These are phyloP conservation scores for Nephrocerus scutellatus DNA, from an alignment of 2,888 invertebrate genomes.

Conservation along the genomic window DNA sequence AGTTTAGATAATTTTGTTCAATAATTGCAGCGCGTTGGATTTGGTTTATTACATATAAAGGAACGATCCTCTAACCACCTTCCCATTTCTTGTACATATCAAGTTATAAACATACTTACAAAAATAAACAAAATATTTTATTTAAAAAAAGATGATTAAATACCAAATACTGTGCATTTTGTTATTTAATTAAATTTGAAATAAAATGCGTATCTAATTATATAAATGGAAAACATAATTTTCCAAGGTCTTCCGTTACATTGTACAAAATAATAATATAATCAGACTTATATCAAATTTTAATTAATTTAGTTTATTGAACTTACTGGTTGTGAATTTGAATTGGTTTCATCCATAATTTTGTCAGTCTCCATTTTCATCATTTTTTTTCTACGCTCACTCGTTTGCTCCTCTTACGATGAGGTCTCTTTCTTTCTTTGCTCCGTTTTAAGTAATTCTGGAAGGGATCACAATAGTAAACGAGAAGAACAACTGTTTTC, in stretches of 20 bases:
- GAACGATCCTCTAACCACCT: too few species aligned
- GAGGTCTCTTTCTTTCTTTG: conserved; percentile 22
- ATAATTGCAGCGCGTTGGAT: too few species aligned
- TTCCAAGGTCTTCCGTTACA: too few species aligned
- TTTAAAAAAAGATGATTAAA: not conserved
- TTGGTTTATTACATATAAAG: too few species aligned
- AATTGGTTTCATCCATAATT: conserved; percentile 73
- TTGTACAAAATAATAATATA: conserved; percentile 5
- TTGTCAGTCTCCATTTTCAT: conserved; percentile 90
- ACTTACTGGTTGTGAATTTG: conserved; percentile 58
- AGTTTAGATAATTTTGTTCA: too few species aligned
- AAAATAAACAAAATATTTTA: not conserved
- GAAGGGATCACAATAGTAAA: too few species aligned
- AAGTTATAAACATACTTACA: not conserved
- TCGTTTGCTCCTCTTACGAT: conserved; percentile 10
- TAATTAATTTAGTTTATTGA: too few species aligned
- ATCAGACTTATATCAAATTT: too few species aligned
- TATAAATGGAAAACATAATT: not conserved
- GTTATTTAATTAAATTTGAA: conserved; percentile 4
- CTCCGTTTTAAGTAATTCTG: conserved; percentile 13
- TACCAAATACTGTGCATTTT: not conserved
- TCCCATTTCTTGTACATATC: too few species aligned
- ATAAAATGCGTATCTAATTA: conserved; percentile 2
- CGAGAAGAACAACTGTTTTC: too few species aligned
- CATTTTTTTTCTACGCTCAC: conserved; percentile 50